These are phyloP conservation scores for Clivina fossor DNA, from an alignment of 2,888 invertebrate genomes.

Conservation along the genomic window DNA sequence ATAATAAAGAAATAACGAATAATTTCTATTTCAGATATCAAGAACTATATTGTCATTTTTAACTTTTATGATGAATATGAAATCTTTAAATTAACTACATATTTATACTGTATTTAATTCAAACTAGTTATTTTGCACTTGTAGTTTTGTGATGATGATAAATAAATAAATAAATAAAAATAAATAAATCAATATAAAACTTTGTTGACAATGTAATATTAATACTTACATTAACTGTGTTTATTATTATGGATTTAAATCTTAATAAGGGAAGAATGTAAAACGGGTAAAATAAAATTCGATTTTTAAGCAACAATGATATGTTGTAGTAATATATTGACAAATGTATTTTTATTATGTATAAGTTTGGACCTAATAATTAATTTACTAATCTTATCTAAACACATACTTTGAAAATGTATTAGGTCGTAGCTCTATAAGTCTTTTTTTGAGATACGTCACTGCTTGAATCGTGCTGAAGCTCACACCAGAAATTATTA, in stretches of 20 bases:
- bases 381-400: constrained; percentile 32
- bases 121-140: no score
- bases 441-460: constrained; percentile 29
- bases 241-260: not conserved
- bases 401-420: constrained; percentile 33
- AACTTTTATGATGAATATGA: no score
- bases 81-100: no score
- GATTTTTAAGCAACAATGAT: constrained; percentile 31
- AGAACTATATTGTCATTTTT: no score
- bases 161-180: no score
- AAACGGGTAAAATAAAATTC: constrained; percentile 25
- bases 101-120: no score
- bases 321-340: constrained; percentile 34
- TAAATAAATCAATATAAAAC: no score
- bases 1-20: no score
- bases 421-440: constrained; percentile 34
- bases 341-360: constrained; percentile 34
- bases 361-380: constrained; percentile 32
- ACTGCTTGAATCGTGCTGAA: constrained; percentile 31
- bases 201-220: no score
- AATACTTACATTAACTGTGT: no score
- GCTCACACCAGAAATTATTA: constrained; percentile 28
- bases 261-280: not conserved
- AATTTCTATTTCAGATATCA: no score
- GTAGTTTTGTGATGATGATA: no score